Conservation (phyloP, 2,113 vertebrate genomes). For the Pampusana beccarii region DNA sequence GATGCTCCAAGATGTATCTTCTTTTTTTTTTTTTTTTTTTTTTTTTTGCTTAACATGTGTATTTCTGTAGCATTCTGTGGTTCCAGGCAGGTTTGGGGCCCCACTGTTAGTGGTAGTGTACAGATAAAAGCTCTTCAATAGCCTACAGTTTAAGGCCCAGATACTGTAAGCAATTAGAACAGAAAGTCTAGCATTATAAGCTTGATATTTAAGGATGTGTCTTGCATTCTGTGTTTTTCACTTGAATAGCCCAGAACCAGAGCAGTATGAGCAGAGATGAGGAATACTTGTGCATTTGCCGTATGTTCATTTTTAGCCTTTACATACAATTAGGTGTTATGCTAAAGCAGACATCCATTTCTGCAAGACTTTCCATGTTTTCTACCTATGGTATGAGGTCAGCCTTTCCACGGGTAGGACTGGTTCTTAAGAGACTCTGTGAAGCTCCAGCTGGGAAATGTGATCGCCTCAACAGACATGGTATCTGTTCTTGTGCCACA, state of each 20-base stretch:
- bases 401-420: neutral
- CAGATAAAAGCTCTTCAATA: neutral
- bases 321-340: fast-evolving
- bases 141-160: neutral
- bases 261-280: neutral
- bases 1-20: neutral
- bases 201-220: neutral
- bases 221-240: neutral
- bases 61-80: neutral
- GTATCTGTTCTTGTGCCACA: neutral
- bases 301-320: neutral
- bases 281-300: neutral
- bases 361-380: neutral
- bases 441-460: neutral
- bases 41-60: neutral
- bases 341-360: neutral
- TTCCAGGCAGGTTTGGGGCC: neutral
- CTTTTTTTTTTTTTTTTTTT: neutral
- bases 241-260: neutral
- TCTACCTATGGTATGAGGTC: neutral
- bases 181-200: neutral
- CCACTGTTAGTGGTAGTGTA: neutral
- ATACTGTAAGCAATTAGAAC: neutral
- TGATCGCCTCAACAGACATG: neutral
- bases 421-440: neutral